Evolutionary conservation across 2,113 vertebrate species (phyloP).

Genomic region (Xyliphius kryptos): DNA sequence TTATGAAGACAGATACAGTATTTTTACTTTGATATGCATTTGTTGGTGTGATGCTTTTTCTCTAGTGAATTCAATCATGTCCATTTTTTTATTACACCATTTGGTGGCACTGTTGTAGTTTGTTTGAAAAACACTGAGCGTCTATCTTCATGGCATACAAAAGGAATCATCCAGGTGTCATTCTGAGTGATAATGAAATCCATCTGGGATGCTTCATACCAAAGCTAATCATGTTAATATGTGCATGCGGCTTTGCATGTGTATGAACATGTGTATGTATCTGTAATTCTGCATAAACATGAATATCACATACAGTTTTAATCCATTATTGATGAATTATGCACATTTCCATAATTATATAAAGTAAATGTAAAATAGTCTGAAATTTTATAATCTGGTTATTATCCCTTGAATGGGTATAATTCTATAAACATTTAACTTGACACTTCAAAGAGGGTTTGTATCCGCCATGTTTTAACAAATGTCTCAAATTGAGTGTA

Average conservation of each 20-base stretch:
- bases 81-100: slow-evolving; percentile 47
- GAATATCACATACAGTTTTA: slow-evolving; percentile 35
- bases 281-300: slow-evolving; percentile 35
- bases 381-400: slow-evolving; percentile 9
- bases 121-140: slow-evolving; percentile 18
- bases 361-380: slow-evolving; percentile 38
- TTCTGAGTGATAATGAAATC: slow-evolving; percentile 54
- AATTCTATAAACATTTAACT: neutral
- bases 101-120: slow-evolving; percentile 64
- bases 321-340: slow-evolving; percentile 51
- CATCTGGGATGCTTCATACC: slow-evolving; percentile 35
- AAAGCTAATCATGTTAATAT: slow-evolving; percentile 7
- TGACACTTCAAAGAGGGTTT: neutral
- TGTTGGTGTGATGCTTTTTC: slow-evolving; percentile 34
- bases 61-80: too few species aligned
- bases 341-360: slow-evolving; percentile 35
- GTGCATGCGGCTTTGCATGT: slow-evolving; percentile 6
- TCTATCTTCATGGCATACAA: too few species aligned
- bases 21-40: slow-evolving; percentile 45
- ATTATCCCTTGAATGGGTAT: neutral
- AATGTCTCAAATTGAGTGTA: neutral
- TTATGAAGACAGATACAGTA: slow-evolving; percentile 54
- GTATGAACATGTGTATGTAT: neutral
- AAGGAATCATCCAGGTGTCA: too few species aligned
- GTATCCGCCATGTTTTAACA: neutral